Evolutionary conservation across 2,888 invertebrate genomes (phyloP), one percentile per base, ranked within the genome.

Genomic region (Drosophila kambysellisi): DNA sequence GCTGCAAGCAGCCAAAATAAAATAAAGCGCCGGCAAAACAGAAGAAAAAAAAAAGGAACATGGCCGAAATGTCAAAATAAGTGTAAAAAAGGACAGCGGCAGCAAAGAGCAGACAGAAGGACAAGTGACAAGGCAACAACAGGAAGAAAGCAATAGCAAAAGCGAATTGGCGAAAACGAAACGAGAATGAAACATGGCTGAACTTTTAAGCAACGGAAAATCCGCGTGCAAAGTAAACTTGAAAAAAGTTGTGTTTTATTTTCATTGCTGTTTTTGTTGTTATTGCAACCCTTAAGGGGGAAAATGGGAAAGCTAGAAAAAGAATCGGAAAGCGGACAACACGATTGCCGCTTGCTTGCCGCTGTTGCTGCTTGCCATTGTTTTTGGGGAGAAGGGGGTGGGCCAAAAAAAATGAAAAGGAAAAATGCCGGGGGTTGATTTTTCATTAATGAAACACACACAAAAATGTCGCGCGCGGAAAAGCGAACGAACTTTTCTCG

Each of bases 401-500:
- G 50, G 56, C 51, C 50, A 56, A n/a, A 41, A 54, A 30, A 51
- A 56, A 56, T 25, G 9, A 41, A 1, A 30, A 20, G 17, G n/a
- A 33, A 58, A 62, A 63, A 69, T 71, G 81, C 81, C 76, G 78
- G 82, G 83, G 87, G 87, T 87, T 84, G 87, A 80, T 83, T 87
- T 87, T 83, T 82, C 84, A 89, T 87, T 87, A 87, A 87, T 87
- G 80, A 87, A 87, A 86, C 81, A 68, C 54, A 54, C 35, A 11
- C 32, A 53, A 25, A 54, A 54, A 76, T 41, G 33, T 51, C 46
- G 48, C 59, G 61, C 56, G 43, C 64, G 54, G 70, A 65, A 76
- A 79, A 70, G 78, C 70, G 59, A 66, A 70, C 58, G 78, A 82
- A 82, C 82, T 83, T 85, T 82, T 66, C 60, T 75, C 71, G 77